These are phyloP conservation scores for Euura saliciscinereae DNA, from an alignment of 1,140 invertebrate genomes.

Conservation along the genomic window DNA sequence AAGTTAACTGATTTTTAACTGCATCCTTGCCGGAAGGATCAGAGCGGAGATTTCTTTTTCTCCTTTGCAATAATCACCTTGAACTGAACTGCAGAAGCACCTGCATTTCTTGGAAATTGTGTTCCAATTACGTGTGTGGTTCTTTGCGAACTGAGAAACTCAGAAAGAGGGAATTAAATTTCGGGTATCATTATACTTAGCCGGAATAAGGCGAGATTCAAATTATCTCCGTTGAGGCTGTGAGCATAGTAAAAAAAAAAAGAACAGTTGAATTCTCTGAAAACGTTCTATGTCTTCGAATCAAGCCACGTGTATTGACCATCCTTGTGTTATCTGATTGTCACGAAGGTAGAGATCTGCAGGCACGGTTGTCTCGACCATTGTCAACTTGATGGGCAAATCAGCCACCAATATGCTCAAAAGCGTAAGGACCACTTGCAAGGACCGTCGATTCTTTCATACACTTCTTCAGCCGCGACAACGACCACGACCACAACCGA, in stretches of 20 bases:
- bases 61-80: background rate
- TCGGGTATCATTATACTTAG: background rate
- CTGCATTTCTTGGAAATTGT: background rate
- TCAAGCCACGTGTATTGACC: too few species aligned
- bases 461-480: slow-evolving; percentile 17
- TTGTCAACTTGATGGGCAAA: slow-evolving; percentile 69
- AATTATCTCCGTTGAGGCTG: too few species aligned
- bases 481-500: slow-evolving; percentile 30
- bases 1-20: slow-evolving; percentile 4
- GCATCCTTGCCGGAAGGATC: background rate
- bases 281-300: too few species aligned
- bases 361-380: slow-evolving; percentile 89
- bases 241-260: too few species aligned
- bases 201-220: too few species aligned
- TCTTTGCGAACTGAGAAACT: too few species aligned
- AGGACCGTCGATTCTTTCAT: slow-evolving; percentile 10
- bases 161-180: background rate
- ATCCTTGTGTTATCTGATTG: background rate
- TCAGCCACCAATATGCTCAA: slow-evolving; percentile 48
- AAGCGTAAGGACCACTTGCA: slow-evolving; percentile 52
- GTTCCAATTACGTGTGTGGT: background rate
- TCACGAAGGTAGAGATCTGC: slow-evolving; percentile 78
- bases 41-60: background rate
- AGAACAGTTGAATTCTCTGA: too few species aligned
- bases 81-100: background rate